phyloP scores from a whole-genome alignment of 1,140 invertebrate genomes.

The Papilio glaucus region DNA sequence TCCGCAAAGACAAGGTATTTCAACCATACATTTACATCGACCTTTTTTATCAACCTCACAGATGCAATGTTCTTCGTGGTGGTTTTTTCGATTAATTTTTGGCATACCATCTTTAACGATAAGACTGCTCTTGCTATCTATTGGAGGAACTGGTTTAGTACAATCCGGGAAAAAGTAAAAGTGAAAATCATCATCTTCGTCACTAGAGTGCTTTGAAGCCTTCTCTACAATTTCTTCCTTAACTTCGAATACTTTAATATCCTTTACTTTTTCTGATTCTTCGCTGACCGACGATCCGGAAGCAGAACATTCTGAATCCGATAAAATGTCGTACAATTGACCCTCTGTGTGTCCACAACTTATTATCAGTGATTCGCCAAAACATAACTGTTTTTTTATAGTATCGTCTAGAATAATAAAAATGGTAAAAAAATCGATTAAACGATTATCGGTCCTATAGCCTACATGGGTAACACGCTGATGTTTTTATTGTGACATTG shows the following conservation, averaged over 20 bases:
- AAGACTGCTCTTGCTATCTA: constrained; percentile 61
- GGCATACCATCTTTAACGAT: constrained; percentile 70
- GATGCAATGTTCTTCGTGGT: constrained; percentile 49
- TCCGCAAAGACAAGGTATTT: constrained; percentile 67
- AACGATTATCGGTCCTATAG: no score
- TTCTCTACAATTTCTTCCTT: constrained; percentile 48
- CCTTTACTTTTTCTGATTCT: constrained; percentile 46
- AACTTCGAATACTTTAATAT: constrained; percentile 44
- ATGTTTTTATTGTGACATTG: no score
- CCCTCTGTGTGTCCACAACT: constrained; percentile 73
- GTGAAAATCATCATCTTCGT: constrained; percentile 73
- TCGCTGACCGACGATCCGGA: constrained; percentile 51
- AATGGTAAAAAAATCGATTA: no score
- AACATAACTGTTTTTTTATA: constrained; percentile 71
- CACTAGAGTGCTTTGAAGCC: constrained; percentile 41
- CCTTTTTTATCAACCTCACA: constrained; percentile 64
- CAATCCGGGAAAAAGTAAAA: constrained; percentile 78
- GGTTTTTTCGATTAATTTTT: constrained; percentile 56
- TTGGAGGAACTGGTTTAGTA: constrained; percentile 50
- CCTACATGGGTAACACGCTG: no score
- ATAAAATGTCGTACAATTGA: constrained; percentile 51
- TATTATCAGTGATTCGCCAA: constrained; percentile 75
- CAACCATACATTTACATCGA: constrained; percentile 61
- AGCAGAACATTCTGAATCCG: constrained; percentile 67
- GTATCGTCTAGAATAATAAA: constrained; percentile 59